Base-by-base conservation (phyloP, 2,113 vertebrate species). In the Cyprinus carpio region DNA sequence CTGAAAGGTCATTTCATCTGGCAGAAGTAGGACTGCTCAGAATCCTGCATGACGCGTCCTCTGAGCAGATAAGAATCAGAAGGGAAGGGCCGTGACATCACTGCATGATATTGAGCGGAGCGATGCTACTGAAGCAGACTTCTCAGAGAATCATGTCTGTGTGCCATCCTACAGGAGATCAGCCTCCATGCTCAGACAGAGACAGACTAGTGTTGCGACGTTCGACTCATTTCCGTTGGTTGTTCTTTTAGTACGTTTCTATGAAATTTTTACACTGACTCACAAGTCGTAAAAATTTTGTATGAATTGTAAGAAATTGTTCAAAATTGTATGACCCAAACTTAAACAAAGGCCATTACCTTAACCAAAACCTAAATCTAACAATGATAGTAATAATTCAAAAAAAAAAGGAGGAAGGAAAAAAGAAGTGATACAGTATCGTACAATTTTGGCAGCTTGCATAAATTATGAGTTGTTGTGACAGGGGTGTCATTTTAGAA, bases 1-100 rank as follows among this genome's bases (percentile, higher is more conserved):
- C 46, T 69, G 74, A 81, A 87, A 87, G 71, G 31, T 69, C 10
- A 11, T 76, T 58, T 82, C 2, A 46, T 49, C 74, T 83, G 34
- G 20, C 40, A 37, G 16, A 79, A 72, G 16, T 29, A 16, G 40
- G 29, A 80, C n/a, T 20, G 60, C 9, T 49, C 65, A 40, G 29
- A 4, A 77, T 72, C 64, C 31, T 51, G 79, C 5, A 37, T 20
- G 43, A 27, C 34, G 23, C 6, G 11, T 62, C 75, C 25, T 34
- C 23, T 40, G 60, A 81, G 40, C 31, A 56, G 86, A 81, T 67
- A 46, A 29, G 10, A 5, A 51, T 82, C 37, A 27, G 75, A 34
- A 51, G 49, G 46, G 27, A 56, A 8, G 43, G 40, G 56, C 56
- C 7, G 56, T 49, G 56, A 82, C 40, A 58, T 81, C 77, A 40